Evolutionary conservation across 1,140 invertebrate genomes (phyloP).

Genomic region (Drosophila sechellia): DNA sequence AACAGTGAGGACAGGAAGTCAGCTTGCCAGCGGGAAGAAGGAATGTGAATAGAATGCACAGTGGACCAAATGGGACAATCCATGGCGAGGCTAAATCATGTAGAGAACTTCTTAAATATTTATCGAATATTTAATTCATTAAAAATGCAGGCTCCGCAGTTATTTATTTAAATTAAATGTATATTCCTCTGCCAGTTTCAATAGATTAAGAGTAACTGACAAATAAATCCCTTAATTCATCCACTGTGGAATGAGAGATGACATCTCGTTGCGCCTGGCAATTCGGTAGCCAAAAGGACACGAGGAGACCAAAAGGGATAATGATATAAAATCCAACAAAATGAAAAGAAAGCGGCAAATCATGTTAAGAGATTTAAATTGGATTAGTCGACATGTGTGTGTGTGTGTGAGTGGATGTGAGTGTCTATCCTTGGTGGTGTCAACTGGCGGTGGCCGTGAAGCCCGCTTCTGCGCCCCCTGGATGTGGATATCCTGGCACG

Average conservation of each 20-base stretch:
- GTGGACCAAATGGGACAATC: background rate
- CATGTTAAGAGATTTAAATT: conserved; percentile 83
- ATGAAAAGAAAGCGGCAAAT: conserved; percentile 83
- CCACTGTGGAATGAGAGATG: conserved; percentile 13
- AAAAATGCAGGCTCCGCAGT: background rate
- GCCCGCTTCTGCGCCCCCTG: conserved; percentile 16
- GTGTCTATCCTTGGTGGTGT: conserved; percentile 24
- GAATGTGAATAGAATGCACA: conserved; percentile 1
- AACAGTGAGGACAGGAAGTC: conserved; percentile 69
- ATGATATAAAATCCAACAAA: conserved; percentile 79
- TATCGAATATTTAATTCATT: background rate
- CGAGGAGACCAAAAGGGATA: conserved; percentile 67
- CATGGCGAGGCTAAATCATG: background rate
- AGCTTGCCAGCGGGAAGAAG: conserved; percentile 48
- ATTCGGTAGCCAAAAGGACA: conserved; percentile 54
- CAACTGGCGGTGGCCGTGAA: conserved; percentile 61
- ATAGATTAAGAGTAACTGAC: no score
- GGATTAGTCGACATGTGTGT: conserved; percentile 75
- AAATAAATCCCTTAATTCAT: background rate
- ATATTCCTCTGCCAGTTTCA: no score
- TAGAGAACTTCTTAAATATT: background rate
- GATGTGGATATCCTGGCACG: conserved; percentile 28
- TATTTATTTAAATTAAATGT: background rate
- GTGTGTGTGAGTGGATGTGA: conserved; percentile 11
- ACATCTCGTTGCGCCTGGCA: conserved; percentile 51